These are phyloP conservation scores for Ips typographus DNA, from an alignment of 1,140 invertebrate species.

Conservation along the genomic window DNA sequence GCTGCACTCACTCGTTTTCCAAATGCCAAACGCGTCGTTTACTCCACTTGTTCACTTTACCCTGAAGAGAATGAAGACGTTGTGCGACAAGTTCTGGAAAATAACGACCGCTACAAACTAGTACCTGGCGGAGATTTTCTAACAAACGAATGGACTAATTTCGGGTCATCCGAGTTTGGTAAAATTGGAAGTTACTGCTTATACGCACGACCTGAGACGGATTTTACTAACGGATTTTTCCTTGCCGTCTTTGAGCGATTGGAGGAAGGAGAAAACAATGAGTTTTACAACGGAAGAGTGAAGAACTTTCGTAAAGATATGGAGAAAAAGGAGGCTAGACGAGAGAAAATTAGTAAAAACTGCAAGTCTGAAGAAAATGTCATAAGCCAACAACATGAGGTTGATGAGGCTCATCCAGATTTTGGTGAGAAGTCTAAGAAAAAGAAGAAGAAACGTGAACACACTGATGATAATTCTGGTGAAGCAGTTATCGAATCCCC, in stretches of 20 bases:
- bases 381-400: neutral
- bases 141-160: conserved; percentile 66
- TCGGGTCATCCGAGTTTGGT: conserved; percentile 63
- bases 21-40: conserved; percentile 81
- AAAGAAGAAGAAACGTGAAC: conserved; percentile 2
- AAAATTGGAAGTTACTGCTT: conserved; percentile 72
- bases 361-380: neutral
- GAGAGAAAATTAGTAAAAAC: neutral
- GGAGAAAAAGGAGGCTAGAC: conserved; percentile 26
- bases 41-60: conserved; percentile 92
- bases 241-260: conserved; percentile 81
- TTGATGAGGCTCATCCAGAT: neutral
- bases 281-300: conserved; percentile 41
- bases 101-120: conserved; percentile 63
- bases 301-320: conserved; percentile 36
- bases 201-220: conserved; percentile 70
- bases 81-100: conserved; percentile 63
- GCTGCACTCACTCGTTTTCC: conserved; percentile 84
- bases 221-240: conserved; percentile 93
- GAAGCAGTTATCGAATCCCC: neutral
- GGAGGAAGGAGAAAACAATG: conserved; percentile 44
- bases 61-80: conserved; percentile 93
- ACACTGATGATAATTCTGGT: neutral
- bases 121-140: conserved; percentile 61
- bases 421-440: neutral